Evolutionary conservation across 2,797 vertebrate genomes (phyloP).

Genomic region (Hoplostethus mediterraneus): DNA sequence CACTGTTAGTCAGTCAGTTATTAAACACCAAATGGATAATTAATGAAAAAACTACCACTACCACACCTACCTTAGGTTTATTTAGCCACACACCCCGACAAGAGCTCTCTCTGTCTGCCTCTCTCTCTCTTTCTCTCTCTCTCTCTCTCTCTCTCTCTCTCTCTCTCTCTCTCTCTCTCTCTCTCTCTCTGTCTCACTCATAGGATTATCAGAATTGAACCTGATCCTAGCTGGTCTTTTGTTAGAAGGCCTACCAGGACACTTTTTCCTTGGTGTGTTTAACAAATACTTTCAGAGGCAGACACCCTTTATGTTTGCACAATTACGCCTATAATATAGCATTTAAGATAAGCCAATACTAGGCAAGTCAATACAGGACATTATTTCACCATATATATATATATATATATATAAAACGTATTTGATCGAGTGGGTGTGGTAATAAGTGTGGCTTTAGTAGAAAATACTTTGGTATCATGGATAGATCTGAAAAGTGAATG

Average conservation of each 20-base stretch:
- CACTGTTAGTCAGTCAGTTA: not conserved
- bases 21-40: not conserved
- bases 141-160: conserved; percentile 59
- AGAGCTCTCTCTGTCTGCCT: conserved; percentile 31
- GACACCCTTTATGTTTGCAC: conserved; percentile 71
- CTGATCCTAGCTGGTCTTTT: conserved; percentile 78
- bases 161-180: conserved; percentile 24
- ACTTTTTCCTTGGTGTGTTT: conserved; percentile 72
- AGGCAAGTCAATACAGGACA: conserved; percentile 27
- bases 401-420: not conserved
- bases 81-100: conserved; percentile 59
- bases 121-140: conserved; percentile 7
- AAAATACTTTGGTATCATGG: conserved; percentile 4
- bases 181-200: conserved; percentile 58
- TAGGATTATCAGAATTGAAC: conserved; percentile 81
- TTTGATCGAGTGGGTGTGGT: not conserved
- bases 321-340: conserved; percentile 47
- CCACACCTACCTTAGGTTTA: conserved; percentile 56
- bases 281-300: conserved; percentile 74
- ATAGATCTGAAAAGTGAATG: conserved; percentile 37
- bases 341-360: conserved; percentile 44
- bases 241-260: conserved; percentile 61
- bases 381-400: conserved; percentile 1
- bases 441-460: not conserved
- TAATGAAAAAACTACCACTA: conserved; percentile 12